Percentiles rank a stretch among this genome's conserved stretches.
These are phyloP conservation scores for Mohoua ochrocephala DNA, from an alignment of 2,113 vertebrate genomes.

Conservation along the genomic window DNA sequence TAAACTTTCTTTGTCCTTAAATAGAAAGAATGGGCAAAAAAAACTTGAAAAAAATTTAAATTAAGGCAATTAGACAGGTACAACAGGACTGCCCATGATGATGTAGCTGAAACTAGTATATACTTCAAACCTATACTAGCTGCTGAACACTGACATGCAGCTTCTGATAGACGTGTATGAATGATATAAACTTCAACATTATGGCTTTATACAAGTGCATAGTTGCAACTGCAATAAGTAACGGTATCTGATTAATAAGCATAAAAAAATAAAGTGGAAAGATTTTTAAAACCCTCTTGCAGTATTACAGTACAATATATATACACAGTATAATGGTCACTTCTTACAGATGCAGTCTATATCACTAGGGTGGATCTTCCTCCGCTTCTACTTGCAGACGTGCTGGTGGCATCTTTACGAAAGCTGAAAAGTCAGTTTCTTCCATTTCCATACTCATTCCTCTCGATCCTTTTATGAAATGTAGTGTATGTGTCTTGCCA, in stretches of 20 bases:
- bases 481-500: constrained; percentile 67
- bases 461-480: constrained; percentile 58
- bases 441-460: constrained; percentile 8
- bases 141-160: constrained; percentile 72
- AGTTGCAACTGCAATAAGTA: constrained; percentile 72
- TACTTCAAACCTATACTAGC: constrained; percentile 49
- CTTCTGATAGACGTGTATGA: constrained; percentile 39
- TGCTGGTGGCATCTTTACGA: constrained; percentile 64
- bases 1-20: constrained; percentile 69
- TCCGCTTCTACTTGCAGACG: constrained; percentile 32
- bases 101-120: constrained; percentile 56
- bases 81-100: constrained; percentile 59
- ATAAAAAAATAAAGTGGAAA: constrained; percentile 78
- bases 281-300: constrained; percentile 72
- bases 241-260: constrained; percentile 70
- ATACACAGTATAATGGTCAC: constrained; percentile 74
- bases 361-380: constrained; percentile 54
- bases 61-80: constrained; percentile 79
- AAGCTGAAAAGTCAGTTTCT: constrained; percentile 48
- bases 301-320: constrained; percentile 75
- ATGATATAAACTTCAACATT: constrained; percentile 55
- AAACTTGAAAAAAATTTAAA: constrained; percentile 68
- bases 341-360: constrained; percentile 64
- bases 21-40: constrained; percentile 71
- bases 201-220: constrained; percentile 80